Conservation (phyloP, 2,113 vertebrate species). For the Eulacestoma nigropectus region DNA sequence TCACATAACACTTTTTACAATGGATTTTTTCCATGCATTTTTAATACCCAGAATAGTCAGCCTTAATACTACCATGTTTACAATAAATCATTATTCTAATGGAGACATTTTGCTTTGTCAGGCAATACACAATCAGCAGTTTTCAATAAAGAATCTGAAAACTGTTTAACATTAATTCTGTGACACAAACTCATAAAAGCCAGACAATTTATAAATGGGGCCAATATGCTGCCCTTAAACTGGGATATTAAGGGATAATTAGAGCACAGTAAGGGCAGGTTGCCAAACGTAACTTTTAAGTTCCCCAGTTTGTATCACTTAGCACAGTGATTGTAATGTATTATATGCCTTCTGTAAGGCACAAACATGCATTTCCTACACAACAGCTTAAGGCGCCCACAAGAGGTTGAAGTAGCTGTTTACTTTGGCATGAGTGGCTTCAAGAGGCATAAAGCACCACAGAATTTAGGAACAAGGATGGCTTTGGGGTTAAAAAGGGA, state of each 20-base stretch:
- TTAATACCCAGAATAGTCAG: neutral
- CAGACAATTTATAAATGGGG: slow-evolving; percentile 37
- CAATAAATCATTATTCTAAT: slow-evolving; percentile 17
- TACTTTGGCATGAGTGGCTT: neutral
- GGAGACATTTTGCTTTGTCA: slow-evolving; percentile 36
- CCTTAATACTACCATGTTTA: slow-evolving; percentile 28
- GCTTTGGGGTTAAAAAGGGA: neutral
- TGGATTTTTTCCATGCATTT: slow-evolving; percentile 22
- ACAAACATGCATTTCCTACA: neutral
- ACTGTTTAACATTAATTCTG: slow-evolving; percentile 8
- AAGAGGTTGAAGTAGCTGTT: neutral
- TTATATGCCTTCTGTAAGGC: neutral
- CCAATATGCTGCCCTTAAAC: slow-evolving; percentile 35
- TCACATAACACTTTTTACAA: slow-evolving; percentile 14
- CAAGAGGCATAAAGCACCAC: neutral
- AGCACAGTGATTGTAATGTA: neutral
- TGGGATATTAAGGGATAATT: slow-evolving; percentile 53
- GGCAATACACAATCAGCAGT: slow-evolving; percentile 41
- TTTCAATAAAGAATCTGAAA: slow-evolving; percentile 31
- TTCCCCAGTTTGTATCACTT: neutral
- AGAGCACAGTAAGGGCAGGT: slow-evolving; percentile 4
- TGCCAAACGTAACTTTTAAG: slow-evolving; percentile 22
- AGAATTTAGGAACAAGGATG: neutral
- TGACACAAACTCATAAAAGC: slow-evolving; percentile 29
- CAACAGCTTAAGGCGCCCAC: neutral